Evolutionary conservation across 1,140 invertebrate genomes (phyloP).

Genomic region (Parapsyche elsis): DNA sequence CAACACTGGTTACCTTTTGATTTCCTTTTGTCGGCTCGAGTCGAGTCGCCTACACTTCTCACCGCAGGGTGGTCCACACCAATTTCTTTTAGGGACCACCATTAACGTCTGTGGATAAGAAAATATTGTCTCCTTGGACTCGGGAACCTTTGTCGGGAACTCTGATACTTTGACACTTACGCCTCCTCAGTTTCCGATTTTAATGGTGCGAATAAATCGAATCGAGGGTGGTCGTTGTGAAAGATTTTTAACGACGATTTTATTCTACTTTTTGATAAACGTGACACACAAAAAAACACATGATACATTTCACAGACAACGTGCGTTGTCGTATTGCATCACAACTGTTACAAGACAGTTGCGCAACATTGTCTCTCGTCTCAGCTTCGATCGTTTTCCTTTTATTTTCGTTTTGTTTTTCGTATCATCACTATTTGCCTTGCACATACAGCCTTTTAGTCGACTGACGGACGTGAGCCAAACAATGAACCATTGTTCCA

Average conservation of each 20-base stretch:
- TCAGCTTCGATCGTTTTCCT: background rate
- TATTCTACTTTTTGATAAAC: too few species aligned
- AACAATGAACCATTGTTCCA: slow-evolving; percentile 20
- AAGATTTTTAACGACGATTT: background rate
- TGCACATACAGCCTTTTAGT: too few species aligned
- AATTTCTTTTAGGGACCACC: background rate
- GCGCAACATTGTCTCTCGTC: background rate
- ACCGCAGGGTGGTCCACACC: background rate
- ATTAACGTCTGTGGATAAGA: slow-evolving; percentile 1
- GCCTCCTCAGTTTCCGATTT: background rate
- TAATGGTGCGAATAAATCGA: background rate
- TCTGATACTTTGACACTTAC: background rate
- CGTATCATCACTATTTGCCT: background rate
- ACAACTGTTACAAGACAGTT: background rate
- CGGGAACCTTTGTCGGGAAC: slow-evolving; percentile 7
- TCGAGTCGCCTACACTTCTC: background rate
- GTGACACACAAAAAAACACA: too few species aligned
- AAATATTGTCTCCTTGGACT: background rate
- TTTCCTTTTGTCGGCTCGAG: background rate
- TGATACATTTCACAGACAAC: background rate
- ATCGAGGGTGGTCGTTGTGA: background rate
- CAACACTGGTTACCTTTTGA: background rate
- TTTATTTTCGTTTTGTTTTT: background rate
- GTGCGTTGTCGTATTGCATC: background rate
- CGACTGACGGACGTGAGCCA: background rate